Conservation (phyloP, 2,797 vertebrate species). For the Peromyscus aztecus region DNA sequence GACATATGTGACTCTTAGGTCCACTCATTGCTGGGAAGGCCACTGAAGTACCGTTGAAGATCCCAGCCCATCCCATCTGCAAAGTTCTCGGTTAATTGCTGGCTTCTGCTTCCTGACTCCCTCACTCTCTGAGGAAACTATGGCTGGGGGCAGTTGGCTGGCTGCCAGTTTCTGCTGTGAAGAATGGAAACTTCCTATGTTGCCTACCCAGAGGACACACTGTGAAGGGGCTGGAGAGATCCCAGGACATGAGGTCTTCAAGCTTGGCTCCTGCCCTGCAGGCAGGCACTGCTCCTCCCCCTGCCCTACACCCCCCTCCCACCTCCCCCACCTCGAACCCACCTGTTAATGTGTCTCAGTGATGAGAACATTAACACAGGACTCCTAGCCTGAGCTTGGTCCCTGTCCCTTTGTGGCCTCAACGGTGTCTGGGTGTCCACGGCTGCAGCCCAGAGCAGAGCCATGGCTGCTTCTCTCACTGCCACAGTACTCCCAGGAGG, state of each 20-base stretch:
- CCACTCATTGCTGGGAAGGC: not conserved
- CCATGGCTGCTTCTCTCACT: accelerated
- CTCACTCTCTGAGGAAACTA: constrained; percentile 58
- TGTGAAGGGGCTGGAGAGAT: not conserved
- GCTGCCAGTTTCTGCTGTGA: not conserved
- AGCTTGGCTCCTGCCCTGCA: not conserved
- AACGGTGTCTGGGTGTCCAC: accelerated
- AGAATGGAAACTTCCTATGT: not conserved
- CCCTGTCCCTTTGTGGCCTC: not conserved
- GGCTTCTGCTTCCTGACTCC: constrained; percentile 51
- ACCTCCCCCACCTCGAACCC: not conserved
- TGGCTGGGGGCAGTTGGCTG: constrained; percentile 43
- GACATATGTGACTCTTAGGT: too few relatives aligned
- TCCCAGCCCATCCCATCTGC: not conserved
- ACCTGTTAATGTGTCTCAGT: accelerated
- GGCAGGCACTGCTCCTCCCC: too few relatives aligned
- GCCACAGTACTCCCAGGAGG: not conserved
- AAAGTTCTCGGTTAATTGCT: constrained; percentile 52
- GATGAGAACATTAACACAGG: not conserved
- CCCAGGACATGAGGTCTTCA: not conserved
- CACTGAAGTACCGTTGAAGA: not conserved
- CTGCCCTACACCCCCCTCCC: accelerated
- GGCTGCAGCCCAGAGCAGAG: accelerated
- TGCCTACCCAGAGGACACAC: not conserved
- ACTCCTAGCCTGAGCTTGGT: not conserved